A percentile compares a stretch with the other conserved stretches of the same genome.
These are phyloP conservation scores for Netelia fuscicornis DNA, from an alignment of 2,888 invertebrate species.

Conservation along the genomic window DNA sequence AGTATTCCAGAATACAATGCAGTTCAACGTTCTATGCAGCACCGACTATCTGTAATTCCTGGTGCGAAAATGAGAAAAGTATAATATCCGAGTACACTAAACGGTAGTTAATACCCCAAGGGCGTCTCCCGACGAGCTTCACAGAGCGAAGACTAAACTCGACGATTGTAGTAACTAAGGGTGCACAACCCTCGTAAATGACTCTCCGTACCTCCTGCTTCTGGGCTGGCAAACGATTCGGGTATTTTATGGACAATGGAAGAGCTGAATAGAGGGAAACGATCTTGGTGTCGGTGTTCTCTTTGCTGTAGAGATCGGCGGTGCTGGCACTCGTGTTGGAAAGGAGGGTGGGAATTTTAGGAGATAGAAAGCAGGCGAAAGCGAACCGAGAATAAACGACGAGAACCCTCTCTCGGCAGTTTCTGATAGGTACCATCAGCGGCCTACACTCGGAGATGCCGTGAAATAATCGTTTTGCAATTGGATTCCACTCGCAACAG, in stretches of 20 bases:
- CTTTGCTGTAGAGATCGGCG: not conserved
- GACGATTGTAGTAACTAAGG: slow-evolving; percentile 37
- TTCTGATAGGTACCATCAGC: slow-evolving; percentile 48
- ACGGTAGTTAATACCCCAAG: slow-evolving; percentile 23
- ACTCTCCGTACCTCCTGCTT: slow-evolving; percentile 22
- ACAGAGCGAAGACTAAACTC: slow-evolving; percentile 4
- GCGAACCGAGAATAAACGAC: slow-evolving; percentile 50
- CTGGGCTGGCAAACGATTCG: slow-evolving; percentile 45
- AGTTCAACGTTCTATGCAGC: slow-evolving; percentile 1
- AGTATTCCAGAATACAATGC: not conserved
- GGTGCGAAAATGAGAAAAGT: slow-evolving; percentile 32
- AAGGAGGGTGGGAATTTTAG: slow-evolving; percentile 42
- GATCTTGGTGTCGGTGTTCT: slow-evolving; percentile 30
- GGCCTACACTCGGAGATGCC: slow-evolving; percentile 1
- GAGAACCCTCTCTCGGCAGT: slow-evolving; percentile 28
- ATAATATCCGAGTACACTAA: slow-evolving; percentile 22
- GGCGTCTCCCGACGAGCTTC: slow-evolving; percentile 19
- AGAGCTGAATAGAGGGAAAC: slow-evolving; percentile 36
- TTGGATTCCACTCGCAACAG: slow-evolving; percentile 39
- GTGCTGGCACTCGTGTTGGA: slow-evolving; percentile 9
- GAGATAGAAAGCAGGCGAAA: slow-evolving; percentile 33
- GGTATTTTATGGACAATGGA: slow-evolving; percentile 52
- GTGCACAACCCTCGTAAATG: slow-evolving; percentile 40
- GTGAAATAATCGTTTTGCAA: slow-evolving; percentile 38
- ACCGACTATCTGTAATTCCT: slow-evolving; percentile 15